Percentiles rank a stretch among this genome's conserved stretches.
These are phyloP conservation scores for Isurus oxyrinchus DNA, from an alignment of 2,113 vertebrate species.

Conservation along the genomic window DNA sequence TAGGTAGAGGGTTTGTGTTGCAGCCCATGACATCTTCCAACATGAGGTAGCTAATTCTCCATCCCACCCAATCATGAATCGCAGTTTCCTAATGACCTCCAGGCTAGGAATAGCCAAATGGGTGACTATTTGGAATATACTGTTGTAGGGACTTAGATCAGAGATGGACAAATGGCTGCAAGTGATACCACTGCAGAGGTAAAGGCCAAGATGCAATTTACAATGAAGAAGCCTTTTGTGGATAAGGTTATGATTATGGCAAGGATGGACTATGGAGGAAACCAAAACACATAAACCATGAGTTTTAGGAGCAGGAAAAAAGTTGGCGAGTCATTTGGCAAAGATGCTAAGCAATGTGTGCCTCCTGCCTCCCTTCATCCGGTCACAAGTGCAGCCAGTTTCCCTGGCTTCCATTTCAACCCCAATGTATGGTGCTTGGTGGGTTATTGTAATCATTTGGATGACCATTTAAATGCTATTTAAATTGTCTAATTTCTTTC, in stretches of 20 bases:
- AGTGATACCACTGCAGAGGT: neutral
- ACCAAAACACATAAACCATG: neutral
- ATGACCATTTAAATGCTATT: neutral
- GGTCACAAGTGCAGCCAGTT: neutral
- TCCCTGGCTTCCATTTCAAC: neutral
- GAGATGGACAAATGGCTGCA: neutral
- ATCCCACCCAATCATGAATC: neutral
- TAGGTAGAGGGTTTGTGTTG: neutral
- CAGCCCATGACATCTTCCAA: neutral
- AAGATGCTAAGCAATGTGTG: neutral
- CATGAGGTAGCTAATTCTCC: neutral
- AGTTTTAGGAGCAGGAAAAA: neutral
- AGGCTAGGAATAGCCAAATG: neutral
- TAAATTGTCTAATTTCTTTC: neutral
- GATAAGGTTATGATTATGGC: neutral
- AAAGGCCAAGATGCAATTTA: neutral
- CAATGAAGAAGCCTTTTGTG: neutral
- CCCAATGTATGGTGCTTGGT: neutral
- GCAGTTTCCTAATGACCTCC: neutral
- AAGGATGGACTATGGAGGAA: neutral
- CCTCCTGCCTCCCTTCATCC: neutral
- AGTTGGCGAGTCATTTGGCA: neutral
- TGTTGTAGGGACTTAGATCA: neutral
- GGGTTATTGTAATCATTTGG: neutral
- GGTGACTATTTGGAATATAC: no score